Percentiles rank a stretch among this genome's conserved stretches.
These are phyloP conservation scores for Anoplopoma fimbria DNA, from an alignment of 2,113 vertebrate genomes.

Conservation along the genomic window DNA sequence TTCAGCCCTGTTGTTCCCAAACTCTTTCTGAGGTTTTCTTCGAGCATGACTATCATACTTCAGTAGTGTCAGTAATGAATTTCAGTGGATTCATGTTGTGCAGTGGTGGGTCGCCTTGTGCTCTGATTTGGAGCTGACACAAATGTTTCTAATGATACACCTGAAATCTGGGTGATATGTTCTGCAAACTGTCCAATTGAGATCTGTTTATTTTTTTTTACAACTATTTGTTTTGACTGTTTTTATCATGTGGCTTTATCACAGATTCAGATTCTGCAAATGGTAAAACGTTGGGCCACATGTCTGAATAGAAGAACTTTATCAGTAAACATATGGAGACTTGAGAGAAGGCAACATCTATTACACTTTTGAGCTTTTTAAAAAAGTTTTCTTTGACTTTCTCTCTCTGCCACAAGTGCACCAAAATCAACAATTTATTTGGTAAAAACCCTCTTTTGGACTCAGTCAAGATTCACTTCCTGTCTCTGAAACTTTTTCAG, in stretches of 20 bases:
- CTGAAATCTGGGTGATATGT: constrained; percentile 22
- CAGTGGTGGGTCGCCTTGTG: constrained; percentile 29
- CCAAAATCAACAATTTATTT: neutral
- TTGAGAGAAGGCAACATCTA: neutral
- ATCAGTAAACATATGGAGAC: constrained; percentile 28
- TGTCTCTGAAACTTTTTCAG: neutral
- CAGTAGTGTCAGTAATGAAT: constrained; percentile 28
- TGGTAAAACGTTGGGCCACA: neutral
- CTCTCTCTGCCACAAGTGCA: neutral
- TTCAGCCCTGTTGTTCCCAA: constrained; percentile 13
- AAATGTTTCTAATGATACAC: constrained; percentile 16
- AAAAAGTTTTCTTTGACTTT: neutral
- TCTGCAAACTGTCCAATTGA: constrained; percentile 6
- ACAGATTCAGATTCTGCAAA: constrained; percentile 13
- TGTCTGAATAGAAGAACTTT: constrained; percentile 14
- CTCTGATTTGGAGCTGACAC: constrained; percentile 28
- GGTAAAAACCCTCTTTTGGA: neutral
- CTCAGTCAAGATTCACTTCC: no score
- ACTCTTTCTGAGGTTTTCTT: constrained; percentile 16
- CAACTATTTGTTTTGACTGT: constrained; percentile 19
- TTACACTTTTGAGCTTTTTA: neutral
- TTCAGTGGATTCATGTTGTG: constrained; percentile 50
- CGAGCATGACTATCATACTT: constrained; percentile 48
- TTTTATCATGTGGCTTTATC: constrained; percentile 23
- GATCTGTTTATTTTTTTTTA: constrained; percentile 12